Percentiles rank a stretch among this genome's conserved stretches.
Conservation (phyloP, 2,797 vertebrate species). For the Zonotrichia albicollis region DNA sequence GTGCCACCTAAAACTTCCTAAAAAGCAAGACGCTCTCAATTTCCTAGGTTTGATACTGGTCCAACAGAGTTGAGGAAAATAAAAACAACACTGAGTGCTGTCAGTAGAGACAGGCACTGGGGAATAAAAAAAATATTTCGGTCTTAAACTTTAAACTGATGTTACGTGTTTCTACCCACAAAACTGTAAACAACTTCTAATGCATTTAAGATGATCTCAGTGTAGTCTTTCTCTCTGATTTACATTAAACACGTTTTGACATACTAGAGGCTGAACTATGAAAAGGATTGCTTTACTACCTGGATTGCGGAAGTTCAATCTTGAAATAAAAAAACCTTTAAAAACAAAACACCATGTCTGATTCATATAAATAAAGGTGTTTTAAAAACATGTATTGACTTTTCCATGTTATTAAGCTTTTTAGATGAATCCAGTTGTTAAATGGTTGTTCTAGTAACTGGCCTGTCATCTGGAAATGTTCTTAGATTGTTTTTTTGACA, state of each 20-base stretch:
- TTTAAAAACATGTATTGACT: constrained; percentile 53
- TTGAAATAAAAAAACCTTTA: neutral
- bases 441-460: constrained; percentile 67
- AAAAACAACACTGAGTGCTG: neutral
- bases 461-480: constrained; percentile 58
- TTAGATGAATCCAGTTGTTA: constrained; percentile 53
- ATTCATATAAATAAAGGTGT: constrained; percentile 44
- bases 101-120: neutral
- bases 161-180: neutral
- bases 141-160: neutral
- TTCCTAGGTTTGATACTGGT: neutral
- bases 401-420: constrained; percentile 58
- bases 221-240: neutral
- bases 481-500: constrained; percentile 72
- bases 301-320: neutral
- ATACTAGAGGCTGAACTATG: neutral
- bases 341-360: constrained; percentile 2
- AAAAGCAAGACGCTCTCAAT: neutral
- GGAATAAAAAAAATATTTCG: neutral
- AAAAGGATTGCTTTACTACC: neutral
- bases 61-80: neutral
- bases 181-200: neutral
- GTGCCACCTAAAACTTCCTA: neutral
- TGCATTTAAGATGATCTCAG: neutral
- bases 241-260: neutral